phyloP scores from a whole-genome alignment of 1,140 invertebrate genomes.

The Pissodes strobi region DNA sequence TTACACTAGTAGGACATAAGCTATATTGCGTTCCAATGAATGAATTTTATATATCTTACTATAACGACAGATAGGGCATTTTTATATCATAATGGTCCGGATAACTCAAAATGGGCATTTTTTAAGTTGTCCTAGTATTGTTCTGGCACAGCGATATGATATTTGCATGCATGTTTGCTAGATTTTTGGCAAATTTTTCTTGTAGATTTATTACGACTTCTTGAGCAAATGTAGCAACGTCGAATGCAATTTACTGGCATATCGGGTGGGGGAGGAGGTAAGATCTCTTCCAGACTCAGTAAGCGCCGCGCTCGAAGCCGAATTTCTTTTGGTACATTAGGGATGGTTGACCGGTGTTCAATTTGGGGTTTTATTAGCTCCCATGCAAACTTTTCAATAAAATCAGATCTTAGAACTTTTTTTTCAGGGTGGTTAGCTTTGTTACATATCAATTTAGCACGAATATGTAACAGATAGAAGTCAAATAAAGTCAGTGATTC shows the following conservation, averaged over 20 bases:
- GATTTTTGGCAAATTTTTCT: neutral
- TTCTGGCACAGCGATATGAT: neutral
- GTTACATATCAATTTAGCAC: too few relatives aligned
- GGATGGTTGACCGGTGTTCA: neutral
- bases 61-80: too few relatives aligned
- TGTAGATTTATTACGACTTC: neutral
- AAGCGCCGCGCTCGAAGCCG: neutral
- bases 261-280: neutral
- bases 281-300: neutral
- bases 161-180: neutral
- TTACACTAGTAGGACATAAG: too few relatives aligned
- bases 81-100: too few relatives aligned
- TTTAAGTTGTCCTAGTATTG: too few relatives aligned
- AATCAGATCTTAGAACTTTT: neutral
- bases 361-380: conserved; percentile 13
- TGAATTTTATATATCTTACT: too few relatives aligned
- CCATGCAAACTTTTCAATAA: neutral
- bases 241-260: too few relatives aligned
- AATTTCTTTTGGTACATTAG: neutral
- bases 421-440: conserved; percentile 1
- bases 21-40: too few relatives aligned
- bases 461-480: too few relatives aligned
- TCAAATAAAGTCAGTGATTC: too few relatives aligned
- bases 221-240: neutral
- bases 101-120: too few relatives aligned